Base-by-base conservation (phyloP, 2,113 vertebrate genomes). In the Oceanites oceanicus region DNA sequence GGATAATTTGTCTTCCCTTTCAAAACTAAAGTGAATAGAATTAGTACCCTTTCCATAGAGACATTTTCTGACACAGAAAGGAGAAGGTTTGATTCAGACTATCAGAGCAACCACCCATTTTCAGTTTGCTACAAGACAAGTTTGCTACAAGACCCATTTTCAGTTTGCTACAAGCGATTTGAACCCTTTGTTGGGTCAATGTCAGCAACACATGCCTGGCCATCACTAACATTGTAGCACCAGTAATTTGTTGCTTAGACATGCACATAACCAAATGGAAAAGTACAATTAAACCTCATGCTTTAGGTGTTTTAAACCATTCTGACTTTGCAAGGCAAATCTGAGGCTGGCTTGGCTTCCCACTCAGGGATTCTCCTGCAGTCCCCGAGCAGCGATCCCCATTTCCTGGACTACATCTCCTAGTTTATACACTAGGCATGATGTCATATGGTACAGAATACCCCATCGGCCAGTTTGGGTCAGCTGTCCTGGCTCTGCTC, bases 1-100 rank as follows among this genome's bases (percentile, higher is more conserved):
- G 96, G 92, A 92, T 96, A 97, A 98, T 98, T 97, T 95, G 87
- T 98, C 98, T 98, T 97, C 86, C 71, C 78, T 97, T 97, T 94
- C 90, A 96, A 92, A 97, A 84, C 92, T 91, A 95, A 71, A 96
- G 81, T 67, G 59, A 91, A 96, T 20, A 86, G 91, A 97, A 97
- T 96, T 96, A 97, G 94, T 65, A 96, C 9, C 42, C 74, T 86
- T 97, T 92, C 86, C 93, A 97, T 47, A 2, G 21, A 92, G 86
- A 95, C 93, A 47, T 93, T 88, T 97, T 94, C 90, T 97, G 94
- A 77, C 77, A 92, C 50, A 94, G 87, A 87, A 8, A 94, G 71
- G 16, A 53, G 90, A 96, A 96, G 71, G 76, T 85, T 91, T 94
- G 87, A 95, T 94, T 90, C 79, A 86, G 90, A 96, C 79, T 81